phyloP scores from a whole-genome alignment of 2,113 vertebrate genomes.

The Dendropsophus ebraccatus region DNA sequence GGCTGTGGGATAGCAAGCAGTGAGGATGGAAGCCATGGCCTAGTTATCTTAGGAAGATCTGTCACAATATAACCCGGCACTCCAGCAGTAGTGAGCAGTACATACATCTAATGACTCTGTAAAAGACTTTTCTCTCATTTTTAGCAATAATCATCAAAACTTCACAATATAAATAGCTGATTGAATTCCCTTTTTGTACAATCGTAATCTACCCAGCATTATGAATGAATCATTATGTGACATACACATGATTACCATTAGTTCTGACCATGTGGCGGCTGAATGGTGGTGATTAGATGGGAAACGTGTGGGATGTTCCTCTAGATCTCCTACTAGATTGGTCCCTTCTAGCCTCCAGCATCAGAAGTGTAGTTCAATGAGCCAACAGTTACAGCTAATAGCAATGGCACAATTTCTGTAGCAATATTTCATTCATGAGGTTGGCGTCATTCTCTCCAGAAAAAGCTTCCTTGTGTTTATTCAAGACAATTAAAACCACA shows the following conservation, averaged over 20 bases:
- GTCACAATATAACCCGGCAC: no score
- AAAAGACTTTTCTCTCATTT: no score
- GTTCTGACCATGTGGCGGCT: neutral
- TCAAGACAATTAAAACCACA: neutral
- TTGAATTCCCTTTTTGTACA: neutral
- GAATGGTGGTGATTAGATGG: neutral
- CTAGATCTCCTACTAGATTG: neutral
- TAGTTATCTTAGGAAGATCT: no score
- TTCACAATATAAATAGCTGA: no score
- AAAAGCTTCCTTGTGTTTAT: neutral
- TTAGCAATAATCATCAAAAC: no score
- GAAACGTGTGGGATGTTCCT: neutral
- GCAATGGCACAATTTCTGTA: neutral
- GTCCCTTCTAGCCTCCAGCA: neutral
- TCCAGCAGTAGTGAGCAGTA: no score
- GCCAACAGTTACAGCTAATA: neutral
- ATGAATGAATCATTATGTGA: neutral
- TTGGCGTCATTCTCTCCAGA: neutral
- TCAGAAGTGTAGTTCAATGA: neutral
- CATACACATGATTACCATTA: neutral
- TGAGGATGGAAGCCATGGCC: no score
- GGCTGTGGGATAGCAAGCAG: no score
- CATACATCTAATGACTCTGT: no score
- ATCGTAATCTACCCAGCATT: neutral
- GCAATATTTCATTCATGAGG: neutral